These are phyloP conservation scores for Drosophila formosana DNA, from an alignment of 2,888 invertebrate genomes.

Conservation along the genomic window DNA sequence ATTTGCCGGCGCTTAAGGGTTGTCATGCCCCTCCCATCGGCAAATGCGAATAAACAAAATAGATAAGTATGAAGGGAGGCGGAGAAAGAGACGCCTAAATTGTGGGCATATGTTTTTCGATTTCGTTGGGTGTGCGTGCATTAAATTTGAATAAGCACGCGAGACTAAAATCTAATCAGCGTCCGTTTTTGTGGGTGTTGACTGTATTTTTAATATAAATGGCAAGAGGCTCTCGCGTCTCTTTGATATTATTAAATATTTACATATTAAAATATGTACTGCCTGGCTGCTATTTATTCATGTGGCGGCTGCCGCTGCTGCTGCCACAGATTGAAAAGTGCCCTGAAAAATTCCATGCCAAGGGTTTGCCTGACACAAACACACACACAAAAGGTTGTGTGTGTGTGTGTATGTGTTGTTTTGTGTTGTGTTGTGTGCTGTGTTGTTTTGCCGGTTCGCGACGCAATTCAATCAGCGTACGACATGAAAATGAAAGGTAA, in stretches of 20 bases:
- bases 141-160: conserved; percentile 59
- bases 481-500: conserved; percentile 52
- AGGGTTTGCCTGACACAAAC: conserved; percentile 26
- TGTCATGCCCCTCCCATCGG: conserved; percentile 14
- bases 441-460: conserved; percentile 32
- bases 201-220: conserved; percentile 55
- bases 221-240: conserved; percentile 21
- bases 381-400: neutral
- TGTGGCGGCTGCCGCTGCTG: conserved; percentile 27
- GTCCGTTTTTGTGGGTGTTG: conserved; percentile 33
- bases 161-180: conserved; percentile 42
- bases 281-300: conserved; percentile 55
- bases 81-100: neutral
- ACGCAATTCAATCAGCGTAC: conserved; percentile 57
- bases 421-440: no score
- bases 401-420: neutral
- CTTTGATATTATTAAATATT: conserved; percentile 79
- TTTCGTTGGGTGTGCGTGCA: conserved; percentile 44
- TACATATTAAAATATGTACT: conserved; percentile 73
- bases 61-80: conserved; percentile 10
- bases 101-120: conserved; percentile 43
- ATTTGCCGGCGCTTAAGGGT: conserved; percentile 57
- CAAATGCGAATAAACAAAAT: conserved; percentile 31
- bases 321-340: conserved; percentile 32
- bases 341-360: conserved; percentile 27